Conservation (phyloP, 35 echinoderm and acorn worm species). For the Lytechinus pictus region DNA sequence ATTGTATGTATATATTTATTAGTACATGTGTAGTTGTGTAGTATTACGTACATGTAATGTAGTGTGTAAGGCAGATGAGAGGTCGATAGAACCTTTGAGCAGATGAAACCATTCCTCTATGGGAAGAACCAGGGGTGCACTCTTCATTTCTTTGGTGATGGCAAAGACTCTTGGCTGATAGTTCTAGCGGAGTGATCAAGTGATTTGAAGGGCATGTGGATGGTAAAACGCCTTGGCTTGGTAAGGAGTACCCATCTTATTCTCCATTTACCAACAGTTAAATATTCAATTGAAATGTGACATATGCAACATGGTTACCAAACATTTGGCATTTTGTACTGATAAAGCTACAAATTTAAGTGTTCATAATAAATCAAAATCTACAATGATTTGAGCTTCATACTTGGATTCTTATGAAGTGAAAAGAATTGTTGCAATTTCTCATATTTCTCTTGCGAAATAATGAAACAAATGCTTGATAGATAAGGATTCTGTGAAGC, state of each 20-base stretch:
- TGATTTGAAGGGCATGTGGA: constrained; percentile 34
- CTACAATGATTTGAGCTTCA: no score
- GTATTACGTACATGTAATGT: neutral
- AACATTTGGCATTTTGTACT: no score
- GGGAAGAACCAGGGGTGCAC: neutral
- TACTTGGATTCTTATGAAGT: no score
- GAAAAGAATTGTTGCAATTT: no score
- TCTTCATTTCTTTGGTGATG: neutral
- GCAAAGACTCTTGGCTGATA: neutral
- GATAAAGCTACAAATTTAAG: no score
- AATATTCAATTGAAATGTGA: no score
- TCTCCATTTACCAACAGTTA: no score
- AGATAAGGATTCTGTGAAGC: neutral
- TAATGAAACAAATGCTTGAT: no score
- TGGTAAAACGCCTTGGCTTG: constrained; percentile 43
- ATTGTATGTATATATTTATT: neutral
- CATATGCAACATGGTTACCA: no score
- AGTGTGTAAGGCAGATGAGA: neutral
- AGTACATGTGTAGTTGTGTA: neutral
- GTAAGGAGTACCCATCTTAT: constrained; percentile 31
- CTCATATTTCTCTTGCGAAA: no score
- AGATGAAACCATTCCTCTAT: neutral
- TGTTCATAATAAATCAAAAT: no score
- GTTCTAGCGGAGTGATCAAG: neutral
- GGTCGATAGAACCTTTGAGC: neutral